Conservation (phyloP, 1,140 invertebrate genomes). For the Hylyphantes graminicola region DNA sequence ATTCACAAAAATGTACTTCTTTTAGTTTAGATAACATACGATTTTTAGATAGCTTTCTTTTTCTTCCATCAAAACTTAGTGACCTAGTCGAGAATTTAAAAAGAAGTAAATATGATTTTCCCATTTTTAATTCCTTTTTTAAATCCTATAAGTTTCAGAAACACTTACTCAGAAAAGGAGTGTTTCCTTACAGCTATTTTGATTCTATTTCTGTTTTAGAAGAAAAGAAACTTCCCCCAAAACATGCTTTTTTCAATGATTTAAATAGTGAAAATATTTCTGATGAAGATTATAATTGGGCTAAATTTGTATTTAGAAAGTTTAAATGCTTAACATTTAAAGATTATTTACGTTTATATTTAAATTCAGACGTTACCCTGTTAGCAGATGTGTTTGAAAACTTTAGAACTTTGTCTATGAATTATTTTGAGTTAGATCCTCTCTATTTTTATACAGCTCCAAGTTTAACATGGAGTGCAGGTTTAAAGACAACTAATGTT, state of each 20-base stretch:
- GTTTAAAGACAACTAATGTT: slow-evolving; percentile 10
- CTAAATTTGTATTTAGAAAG: slow-evolving; percentile 62
- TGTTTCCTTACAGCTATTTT: slow-evolving; percentile 62
- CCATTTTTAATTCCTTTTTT: slow-evolving; percentile 37
- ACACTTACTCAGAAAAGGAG: too few relatives aligned
- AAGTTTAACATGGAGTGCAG: slow-evolving; percentile 17
- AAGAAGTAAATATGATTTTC: slow-evolving; percentile 15
- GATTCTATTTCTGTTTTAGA: slow-evolving; percentile 58
- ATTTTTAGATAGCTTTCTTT: slow-evolving; percentile 26
- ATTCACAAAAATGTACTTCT: slow-evolving; percentile 10
- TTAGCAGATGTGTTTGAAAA: slow-evolving; percentile 64
- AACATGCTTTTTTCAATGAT: slow-evolving; percentile 18
- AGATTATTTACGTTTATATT: slow-evolving; percentile 63
- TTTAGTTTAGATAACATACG: not conserved
- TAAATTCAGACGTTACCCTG: slow-evolving; percentile 62
- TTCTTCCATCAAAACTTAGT: slow-evolving; percentile 1
- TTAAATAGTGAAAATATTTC: slow-evolving; percentile 4
- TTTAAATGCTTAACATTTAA: slow-evolving; percentile 63
- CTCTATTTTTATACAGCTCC: slow-evolving; percentile 36
- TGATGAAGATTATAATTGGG: slow-evolving; percentile 34
- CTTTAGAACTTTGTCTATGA: slow-evolving; percentile 62
- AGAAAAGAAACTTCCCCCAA: slow-evolving; percentile 39
- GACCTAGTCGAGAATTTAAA: slow-evolving; percentile 26
- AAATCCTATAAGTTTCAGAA: not conserved
- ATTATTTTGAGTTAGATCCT: slow-evolving; percentile 37